phyloP scores from a whole-genome alignment of 2,113 vertebrate species.

The Capreolus pygargus region DNA sequence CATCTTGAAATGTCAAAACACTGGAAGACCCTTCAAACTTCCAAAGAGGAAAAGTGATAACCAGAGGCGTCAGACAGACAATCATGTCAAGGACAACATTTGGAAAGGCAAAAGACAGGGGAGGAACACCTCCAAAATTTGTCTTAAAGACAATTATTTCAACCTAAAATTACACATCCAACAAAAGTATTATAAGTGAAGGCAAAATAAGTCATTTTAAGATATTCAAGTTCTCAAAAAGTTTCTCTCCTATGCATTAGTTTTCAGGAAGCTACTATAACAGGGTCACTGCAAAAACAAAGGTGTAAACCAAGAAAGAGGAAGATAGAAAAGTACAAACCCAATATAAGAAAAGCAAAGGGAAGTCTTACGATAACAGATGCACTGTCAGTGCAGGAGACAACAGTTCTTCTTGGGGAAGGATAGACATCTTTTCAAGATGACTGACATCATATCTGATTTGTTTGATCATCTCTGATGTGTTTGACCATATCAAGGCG shows the following conservation, averaged over 20 bases:
- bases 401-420: background rate
- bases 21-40: background rate
- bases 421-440: background rate
- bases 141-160: background rate
- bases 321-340: background rate
- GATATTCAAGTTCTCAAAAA: background rate
- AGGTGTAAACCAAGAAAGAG: background rate
- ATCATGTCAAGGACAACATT: background rate
- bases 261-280: background rate
- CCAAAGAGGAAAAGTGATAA: background rate
- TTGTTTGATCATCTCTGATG: background rate
- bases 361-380: background rate
- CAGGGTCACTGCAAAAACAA: background rate
- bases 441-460: background rate
- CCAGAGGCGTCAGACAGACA: background rate
- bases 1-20: background rate
- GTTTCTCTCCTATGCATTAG: background rate
- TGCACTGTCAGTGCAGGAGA: background rate
- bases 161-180: background rate
- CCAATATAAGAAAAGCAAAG: background rate
- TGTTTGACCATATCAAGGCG: background rate
- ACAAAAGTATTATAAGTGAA: background rate
- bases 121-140: background rate
- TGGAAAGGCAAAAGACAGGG: background rate
- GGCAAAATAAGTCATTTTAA: background rate